Conservation (phyloP, 1,140 invertebrate genomes). For the Drosophila azteca region DNA sequence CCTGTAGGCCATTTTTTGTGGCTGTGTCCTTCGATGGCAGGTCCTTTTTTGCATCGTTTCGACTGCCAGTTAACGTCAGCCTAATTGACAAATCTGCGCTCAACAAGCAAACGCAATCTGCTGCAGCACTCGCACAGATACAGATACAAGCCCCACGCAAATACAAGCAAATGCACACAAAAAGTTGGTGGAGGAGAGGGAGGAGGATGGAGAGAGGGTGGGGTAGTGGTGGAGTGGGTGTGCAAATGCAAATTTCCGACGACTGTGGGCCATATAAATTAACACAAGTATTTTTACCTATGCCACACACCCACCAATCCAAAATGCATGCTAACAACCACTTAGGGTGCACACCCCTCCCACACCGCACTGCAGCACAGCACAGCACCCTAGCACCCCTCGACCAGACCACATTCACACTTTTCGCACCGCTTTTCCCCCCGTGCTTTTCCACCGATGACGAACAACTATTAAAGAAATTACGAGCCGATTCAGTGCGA, state of each 20-base stretch:
- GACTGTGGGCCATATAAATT: slow-evolving; percentile 69
- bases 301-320: slow-evolving; percentile 47
- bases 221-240: background rate
- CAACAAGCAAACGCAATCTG: slow-evolving; percentile 69
- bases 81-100: slow-evolving; percentile 77
- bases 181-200: too few species aligned
- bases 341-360: slow-evolving; percentile 57
- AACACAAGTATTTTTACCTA: slow-evolving; percentile 74
- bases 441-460: slow-evolving; percentile 24
- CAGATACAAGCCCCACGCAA: slow-evolving; percentile 6
- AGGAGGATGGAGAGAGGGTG: too few species aligned
- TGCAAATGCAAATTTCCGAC: slow-evolving; percentile 35
- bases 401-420: slow-evolving; percentile 2
- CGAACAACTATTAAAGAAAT: slow-evolving; percentile 79
- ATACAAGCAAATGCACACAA: slow-evolving; percentile 7
- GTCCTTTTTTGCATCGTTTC: slow-evolving; percentile 34
- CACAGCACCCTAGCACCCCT: background rate
- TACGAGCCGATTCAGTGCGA: slow-evolving; percentile 62
- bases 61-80: slow-evolving; percentile 60
- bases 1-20: too few species aligned
- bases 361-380: background rate
- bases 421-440: background rate
- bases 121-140: slow-evolving; percentile 28
- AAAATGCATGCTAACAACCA: slow-evolving; percentile 77
- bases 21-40: background rate